These are phyloP conservation scores for Chloroceryle aenea DNA, from an alignment of 2,113 vertebrate species.

Conservation along the genomic window DNA sequence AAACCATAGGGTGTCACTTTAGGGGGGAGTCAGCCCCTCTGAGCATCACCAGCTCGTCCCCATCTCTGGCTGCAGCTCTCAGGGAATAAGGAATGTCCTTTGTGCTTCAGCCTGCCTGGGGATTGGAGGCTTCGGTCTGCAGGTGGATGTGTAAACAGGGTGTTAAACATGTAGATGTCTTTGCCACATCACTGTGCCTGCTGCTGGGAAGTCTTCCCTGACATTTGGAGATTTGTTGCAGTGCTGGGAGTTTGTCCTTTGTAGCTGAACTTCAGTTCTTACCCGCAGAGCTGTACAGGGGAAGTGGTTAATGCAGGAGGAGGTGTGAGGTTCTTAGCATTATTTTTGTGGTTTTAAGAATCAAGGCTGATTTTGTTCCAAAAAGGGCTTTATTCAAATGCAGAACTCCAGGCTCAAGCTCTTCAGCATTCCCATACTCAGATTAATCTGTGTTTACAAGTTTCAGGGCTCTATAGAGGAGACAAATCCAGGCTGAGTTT, in stretches of 20 bases:
- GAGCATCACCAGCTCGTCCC: not conserved
- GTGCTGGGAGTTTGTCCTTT: not conserved
- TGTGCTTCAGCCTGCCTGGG: not conserved
- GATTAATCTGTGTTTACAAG: not conserved
- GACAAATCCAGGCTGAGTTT: conserved; percentile 10
- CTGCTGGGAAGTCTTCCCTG: not conserved
- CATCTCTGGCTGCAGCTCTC: not conserved
- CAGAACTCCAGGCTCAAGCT: not conserved
- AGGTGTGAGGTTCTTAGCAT: not conserved
- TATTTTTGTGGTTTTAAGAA: not conserved
- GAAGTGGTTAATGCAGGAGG: not conserved
- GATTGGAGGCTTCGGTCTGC: not conserved
- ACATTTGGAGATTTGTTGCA: conserved; percentile 33
- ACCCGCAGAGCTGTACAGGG: not conserved
- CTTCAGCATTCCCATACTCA: not conserved
- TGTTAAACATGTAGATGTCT: not conserved
- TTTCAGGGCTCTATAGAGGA: not conserved
- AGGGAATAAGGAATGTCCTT: accelerated
- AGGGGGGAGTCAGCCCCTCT: not conserved
- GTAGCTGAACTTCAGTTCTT: conserved; percentile 31
- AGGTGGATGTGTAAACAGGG: not conserved
- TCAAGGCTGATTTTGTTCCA: not conserved
- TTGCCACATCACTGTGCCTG: not conserved
- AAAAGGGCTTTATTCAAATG: not conserved
- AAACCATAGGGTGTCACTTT: accelerated